These are phyloP conservation scores for Eubasilissa splendida DNA, from an alignment of 2,888 invertebrate species.

Conservation along the genomic window DNA sequence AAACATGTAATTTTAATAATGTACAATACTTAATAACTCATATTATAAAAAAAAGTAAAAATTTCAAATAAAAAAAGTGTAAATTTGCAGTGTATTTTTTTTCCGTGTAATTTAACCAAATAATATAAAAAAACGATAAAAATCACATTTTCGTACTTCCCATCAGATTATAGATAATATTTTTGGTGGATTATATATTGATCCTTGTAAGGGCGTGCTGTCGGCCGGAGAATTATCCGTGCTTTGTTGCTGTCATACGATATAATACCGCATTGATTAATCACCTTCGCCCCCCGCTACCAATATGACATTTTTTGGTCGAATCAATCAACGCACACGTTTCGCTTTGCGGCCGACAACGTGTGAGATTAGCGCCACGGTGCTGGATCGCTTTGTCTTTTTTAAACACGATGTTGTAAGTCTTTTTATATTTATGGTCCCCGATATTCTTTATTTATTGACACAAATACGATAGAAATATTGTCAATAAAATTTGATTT, in stretches of 20 bases:
- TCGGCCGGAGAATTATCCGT: slow-evolving; percentile 30
- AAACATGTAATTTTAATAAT: too few species aligned
- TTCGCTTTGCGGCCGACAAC: background rate
- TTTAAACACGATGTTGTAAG: too few species aligned
- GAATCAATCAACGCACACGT: slow-evolving; percentile 29
- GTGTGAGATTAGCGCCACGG: background rate
- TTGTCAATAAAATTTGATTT: too few species aligned
- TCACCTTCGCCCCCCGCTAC: slow-evolving; percentile 18
- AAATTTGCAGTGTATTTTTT: too few species aligned
- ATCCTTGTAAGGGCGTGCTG: slow-evolving; percentile 32
- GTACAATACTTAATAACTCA: too few species aligned
- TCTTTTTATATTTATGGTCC: too few species aligned
- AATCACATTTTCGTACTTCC: background rate
- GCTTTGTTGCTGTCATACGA: slow-evolving; percentile 31
- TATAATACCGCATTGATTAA: slow-evolving; percentile 27
- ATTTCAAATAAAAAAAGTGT: too few species aligned
- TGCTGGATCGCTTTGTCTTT: too few species aligned
- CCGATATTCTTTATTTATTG: too few species aligned
- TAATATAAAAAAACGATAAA: background rate
- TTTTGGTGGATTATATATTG: slow-evolving; percentile 37
- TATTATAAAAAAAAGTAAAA: too few species aligned
- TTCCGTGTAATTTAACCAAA: too few species aligned
- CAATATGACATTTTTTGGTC: slow-evolving; percentile 20
- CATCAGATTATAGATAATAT: slow-evolving; percentile 20
- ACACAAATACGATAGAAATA: too few species aligned